Evolutionary conservation across 2,888 invertebrate species (phyloP).

Genomic region (Xylocampa areola): DNA sequence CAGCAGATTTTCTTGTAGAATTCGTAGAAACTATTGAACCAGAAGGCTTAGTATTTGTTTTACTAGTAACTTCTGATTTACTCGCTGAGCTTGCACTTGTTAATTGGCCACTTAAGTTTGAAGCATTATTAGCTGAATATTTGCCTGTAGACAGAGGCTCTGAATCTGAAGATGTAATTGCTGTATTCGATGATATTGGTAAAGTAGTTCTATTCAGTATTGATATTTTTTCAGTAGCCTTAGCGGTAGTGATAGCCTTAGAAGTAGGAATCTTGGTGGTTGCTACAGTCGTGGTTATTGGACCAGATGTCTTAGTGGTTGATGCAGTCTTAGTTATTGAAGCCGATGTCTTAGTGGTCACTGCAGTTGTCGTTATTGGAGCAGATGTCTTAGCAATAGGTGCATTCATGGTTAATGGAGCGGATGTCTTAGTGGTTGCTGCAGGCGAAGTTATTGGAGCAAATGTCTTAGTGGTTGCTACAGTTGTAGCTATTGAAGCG

Average conservation of each 20-base stretch:
- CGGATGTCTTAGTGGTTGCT: conserved; percentile 9
- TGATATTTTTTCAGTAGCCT: conserved; percentile 29
- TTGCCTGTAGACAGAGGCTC: conserved; percentile 15
- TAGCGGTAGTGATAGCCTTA: conserved; percentile 30
- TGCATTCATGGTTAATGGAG: neutral
- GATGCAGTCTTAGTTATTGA: conserved; percentile 1
- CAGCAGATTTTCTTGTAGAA: conserved; percentile 24
- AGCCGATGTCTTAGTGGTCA: conserved; percentile 1
- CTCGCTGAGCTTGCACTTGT: conserved; percentile 26
- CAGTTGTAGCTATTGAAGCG: neutral
- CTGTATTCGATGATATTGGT: conserved; percentile 8
- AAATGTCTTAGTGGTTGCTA: conserved; percentile 9
- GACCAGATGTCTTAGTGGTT: neutral
- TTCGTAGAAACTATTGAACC: conserved; percentile 30
- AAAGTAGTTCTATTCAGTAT: conserved; percentile 16
- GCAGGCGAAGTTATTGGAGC: conserved; percentile 2
- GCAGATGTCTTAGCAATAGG: neutral
- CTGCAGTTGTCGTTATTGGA: neutral
- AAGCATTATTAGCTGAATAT: conserved; percentile 33
- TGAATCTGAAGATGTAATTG: conserved; percentile 4
- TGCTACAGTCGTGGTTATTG: neutral
- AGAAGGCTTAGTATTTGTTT: conserved; percentile 19
- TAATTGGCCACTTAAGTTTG: conserved; percentile 25
- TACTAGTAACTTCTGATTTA: conserved; percentile 37
- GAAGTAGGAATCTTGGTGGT: conserved; percentile 18